Percentiles rank a stretch among this genome's conserved stretches.
These are phyloP conservation scores for Genyomyrus donnyi DNA, from an alignment of 2,113 vertebrate genomes.

Conservation along the genomic window DNA sequence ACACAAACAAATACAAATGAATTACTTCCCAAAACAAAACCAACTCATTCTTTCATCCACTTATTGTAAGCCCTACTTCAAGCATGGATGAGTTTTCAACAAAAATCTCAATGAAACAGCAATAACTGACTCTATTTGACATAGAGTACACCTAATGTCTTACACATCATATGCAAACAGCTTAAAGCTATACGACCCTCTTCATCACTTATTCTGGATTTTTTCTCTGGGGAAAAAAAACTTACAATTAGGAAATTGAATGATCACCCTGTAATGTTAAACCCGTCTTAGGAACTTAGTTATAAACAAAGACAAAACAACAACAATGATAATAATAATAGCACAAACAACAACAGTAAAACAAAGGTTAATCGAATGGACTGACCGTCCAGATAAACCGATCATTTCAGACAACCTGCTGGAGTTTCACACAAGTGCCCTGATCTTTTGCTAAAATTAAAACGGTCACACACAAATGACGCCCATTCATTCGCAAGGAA, in stretches of 20 bases:
- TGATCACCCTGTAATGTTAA: background rate
- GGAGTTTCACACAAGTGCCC: background rate
- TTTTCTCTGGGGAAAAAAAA: background rate
- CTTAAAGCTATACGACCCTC: background rate
- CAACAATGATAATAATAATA: background rate
- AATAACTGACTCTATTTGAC: no score
- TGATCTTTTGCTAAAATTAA: background rate
- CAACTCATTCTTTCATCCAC: background rate
- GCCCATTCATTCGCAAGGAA: background rate
- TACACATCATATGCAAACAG: background rate
- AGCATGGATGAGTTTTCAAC: background rate
- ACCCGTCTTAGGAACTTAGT: background rate
- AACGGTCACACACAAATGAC: background rate
- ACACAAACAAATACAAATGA: background rate
- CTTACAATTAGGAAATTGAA: background rate
- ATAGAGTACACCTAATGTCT: background rate
- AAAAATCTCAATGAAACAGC: background rate
- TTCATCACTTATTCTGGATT: background rate
- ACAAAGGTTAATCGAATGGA: background rate
- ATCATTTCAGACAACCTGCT: background rate
- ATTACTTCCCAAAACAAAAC: background rate
- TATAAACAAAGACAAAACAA: background rate
- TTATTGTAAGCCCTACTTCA: background rate
- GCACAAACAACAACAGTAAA: background rate
- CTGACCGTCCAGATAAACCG: background rate